Percentiles rank a stretch among this genome's conserved stretches.
Evolutionary conservation across 2,888 invertebrate genomes (phyloP).

Genomic region (Diaprepes abbreviatus): DNA sequence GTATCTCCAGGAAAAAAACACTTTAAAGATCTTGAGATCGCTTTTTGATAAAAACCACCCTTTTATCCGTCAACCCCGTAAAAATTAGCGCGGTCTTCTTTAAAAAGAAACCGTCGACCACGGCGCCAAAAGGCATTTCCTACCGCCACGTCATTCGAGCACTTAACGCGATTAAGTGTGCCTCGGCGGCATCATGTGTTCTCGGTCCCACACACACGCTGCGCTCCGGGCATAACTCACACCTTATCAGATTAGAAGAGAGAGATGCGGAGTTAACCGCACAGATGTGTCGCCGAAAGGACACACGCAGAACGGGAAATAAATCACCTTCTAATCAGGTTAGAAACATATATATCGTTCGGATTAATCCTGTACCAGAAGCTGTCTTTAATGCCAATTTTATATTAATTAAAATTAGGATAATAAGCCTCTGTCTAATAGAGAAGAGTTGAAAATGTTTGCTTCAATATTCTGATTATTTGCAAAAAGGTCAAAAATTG

Average conservation of each 20-base stretch:
- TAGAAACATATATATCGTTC: background rate
- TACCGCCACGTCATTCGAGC: conserved; percentile 31
- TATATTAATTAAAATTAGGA: no score
- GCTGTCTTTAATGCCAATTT: background rate
- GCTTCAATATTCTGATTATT: no score
- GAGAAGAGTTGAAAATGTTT: no score
- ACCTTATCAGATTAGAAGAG: conserved; percentile 39
- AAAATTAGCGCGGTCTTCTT: conserved; percentile 12
- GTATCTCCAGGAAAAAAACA: background rate
- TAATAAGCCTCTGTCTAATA: no score
- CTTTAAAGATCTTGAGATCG: background rate
- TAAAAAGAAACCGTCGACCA: conserved; percentile 6
- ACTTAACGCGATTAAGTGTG: conserved; percentile 36
- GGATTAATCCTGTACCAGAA: background rate
- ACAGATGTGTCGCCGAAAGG: conserved; percentile 17
- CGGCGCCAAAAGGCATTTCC: conserved; percentile 25
- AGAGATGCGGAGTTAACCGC: conserved; percentile 32
- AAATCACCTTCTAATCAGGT: conserved; percentile 21
- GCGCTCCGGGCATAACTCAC: conserved; percentile 24
- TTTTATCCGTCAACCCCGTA: conserved; percentile 6
- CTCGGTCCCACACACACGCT: conserved; percentile 34
- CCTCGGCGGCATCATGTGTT: conserved; percentile 36
- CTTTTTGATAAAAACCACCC: background rate
- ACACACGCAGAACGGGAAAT: conserved; percentile 6
- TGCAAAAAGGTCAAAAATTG: no score